These are phyloP conservation scores for Alca torda DNA, from an alignment of 2,797 vertebrate species.

Conservation along the genomic window DNA sequence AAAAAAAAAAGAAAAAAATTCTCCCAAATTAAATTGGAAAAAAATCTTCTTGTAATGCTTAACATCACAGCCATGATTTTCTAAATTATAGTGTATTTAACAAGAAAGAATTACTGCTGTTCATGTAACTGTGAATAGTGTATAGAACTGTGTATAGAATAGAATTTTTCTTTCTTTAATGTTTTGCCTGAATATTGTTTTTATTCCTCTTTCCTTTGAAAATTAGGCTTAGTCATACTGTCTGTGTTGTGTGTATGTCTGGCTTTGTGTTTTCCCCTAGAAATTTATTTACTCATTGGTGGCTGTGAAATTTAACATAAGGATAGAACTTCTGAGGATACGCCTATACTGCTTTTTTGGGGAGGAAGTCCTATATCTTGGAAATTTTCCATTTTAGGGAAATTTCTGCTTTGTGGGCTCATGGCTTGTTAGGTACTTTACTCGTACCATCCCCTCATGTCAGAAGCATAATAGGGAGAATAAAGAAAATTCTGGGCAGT, in stretches of 20 bases:
- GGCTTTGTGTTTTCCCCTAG: neutral
- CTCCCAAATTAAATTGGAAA: neutral
- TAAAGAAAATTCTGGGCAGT: neutral
- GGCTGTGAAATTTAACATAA: neutral
- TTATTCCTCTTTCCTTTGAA: neutral
- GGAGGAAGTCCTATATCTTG: neutral
- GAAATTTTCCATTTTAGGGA: neutral
- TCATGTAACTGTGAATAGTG: no score
- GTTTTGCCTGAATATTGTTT: neutral
- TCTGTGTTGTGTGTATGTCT: neutral
- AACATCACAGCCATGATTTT: neutral
- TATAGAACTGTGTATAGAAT: neutral
- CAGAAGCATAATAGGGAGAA: neutral
- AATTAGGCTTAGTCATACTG: neutral
- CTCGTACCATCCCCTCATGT: neutral
- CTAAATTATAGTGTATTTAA: neutral
- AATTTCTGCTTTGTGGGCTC: neutral
- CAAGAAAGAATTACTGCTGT: neutral
- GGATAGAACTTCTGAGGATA: neutral
- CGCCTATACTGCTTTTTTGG: neutral
- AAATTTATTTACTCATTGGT: neutral
- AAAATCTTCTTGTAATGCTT: neutral
- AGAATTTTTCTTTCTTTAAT: neutral
- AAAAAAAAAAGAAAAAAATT: neutral
- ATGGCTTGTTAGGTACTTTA: neutral